phyloP scores from a whole-genome alignment of 2,888 invertebrate genomes.

The Andrena trimmerana region DNA sequence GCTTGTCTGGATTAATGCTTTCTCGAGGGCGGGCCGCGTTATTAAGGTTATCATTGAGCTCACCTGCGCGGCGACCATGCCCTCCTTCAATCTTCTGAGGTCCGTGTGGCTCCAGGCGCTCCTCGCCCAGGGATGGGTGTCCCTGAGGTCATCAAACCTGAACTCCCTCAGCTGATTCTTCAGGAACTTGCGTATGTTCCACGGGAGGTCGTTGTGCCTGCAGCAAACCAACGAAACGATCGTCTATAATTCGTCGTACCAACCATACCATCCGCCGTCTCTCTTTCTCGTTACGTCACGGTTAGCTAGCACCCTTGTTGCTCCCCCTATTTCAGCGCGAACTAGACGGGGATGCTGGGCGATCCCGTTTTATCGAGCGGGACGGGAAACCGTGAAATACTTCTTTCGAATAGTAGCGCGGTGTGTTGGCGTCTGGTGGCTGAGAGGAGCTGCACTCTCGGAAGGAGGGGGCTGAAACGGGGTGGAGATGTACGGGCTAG shows the following conservation, averaged over 20 bases:
- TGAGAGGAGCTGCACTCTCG: not conserved
- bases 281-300: not conserved
- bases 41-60: slow-evolving; percentile 74
- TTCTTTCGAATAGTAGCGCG: slow-evolving; percentile 19
- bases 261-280: not conserved
- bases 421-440: not conserved
- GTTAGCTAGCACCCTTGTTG: not conserved
- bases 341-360: not conserved
- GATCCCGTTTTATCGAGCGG: slow-evolving; percentile 17
- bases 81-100: slow-evolving; percentile 90
- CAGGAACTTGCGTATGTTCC: slow-evolving; percentile 96
- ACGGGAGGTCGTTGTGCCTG: slow-evolving; percentile 96
- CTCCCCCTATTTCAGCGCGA: not conserved
- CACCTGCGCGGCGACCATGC: slow-evolving; percentile 93
- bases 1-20: slow-evolving; percentile 42
- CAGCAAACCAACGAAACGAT: slow-evolving; percentile 40
- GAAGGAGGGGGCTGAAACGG: not conserved
- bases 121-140: slow-evolving; percentile 90
- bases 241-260: slow-evolving; percentile 17
- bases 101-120: slow-evolving; percentile 94
- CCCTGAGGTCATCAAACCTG: slow-evolving; percentile 90
- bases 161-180: slow-evolving; percentile 95
- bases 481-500: slow-evolving; percentile 6
- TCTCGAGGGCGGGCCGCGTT: slow-evolving; percentile 27
- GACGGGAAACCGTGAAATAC: slow-evolving; percentile 24